Percentiles rank a stretch among this genome's conserved stretches.
Conservation (phyloP, 1,140 invertebrate genomes). For the Pachyrhynchus sulphureomaculatus region DNA sequence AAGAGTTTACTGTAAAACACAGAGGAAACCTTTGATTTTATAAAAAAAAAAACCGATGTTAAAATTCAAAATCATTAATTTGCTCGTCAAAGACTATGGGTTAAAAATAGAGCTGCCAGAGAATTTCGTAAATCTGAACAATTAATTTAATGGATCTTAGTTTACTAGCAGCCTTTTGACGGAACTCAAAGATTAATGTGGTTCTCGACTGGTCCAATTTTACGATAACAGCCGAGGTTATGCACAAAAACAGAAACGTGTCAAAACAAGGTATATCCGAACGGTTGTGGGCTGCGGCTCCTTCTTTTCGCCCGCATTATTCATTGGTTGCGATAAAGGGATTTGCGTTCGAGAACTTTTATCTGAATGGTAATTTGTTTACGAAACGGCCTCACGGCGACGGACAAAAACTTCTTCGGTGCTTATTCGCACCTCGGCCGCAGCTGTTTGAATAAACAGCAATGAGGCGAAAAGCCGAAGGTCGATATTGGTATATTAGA, state of each 20-base stretch:
- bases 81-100: constrained; percentile 5
- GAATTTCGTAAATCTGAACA: constrained; percentile 21
- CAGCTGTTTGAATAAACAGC: constrained; percentile 49
- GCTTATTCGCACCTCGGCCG: constrained; percentile 38
- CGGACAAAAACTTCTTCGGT: constrained; percentile 35
- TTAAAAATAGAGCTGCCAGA: constrained; percentile 15
- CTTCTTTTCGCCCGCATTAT: constrained; percentile 42
- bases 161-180: constrained; percentile 22
- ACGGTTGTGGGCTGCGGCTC: constrained; percentile 22
- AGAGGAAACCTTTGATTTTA: background rate
- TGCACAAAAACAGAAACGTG: constrained; percentile 14
- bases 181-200: constrained; percentile 23
- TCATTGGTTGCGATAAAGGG: constrained; percentile 49
- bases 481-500: constrained; percentile 29
- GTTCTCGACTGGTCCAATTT: constrained; percentile 7
- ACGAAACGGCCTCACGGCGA: constrained; percentile 46
- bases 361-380: constrained; percentile 51
- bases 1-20: too few relatives aligned
- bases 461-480: constrained; percentile 29
- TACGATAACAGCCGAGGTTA: constrained; percentile 8
- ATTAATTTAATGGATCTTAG: constrained; percentile 24
- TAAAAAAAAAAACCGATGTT: background rate
- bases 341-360: constrained; percentile 49
- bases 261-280: constrained; percentile 27
- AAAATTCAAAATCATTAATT: constrained; percentile 23